Percentiles rank a stretch among this genome's conserved stretches.
phyloP scores from a whole-genome alignment of 2,113 vertebrate genomes.

The Gopherus flavomarginatus region DNA sequence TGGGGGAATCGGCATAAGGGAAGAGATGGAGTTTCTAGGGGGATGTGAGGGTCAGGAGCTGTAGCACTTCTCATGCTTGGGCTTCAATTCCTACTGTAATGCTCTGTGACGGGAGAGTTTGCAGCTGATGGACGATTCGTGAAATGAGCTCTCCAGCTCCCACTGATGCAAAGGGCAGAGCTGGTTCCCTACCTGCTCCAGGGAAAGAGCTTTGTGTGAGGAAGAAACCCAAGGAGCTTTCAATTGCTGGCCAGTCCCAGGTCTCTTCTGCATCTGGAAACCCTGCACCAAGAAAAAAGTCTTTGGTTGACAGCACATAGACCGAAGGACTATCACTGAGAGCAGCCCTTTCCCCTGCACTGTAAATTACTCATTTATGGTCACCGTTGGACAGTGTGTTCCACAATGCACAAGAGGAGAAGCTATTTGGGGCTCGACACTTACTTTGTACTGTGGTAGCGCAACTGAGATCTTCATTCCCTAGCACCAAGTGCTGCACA shows the following conservation, averaged over 20 bases:
- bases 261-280: not conserved
- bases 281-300: not conserved
- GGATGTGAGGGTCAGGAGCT: too few relatives aligned
- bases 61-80: too few relatives aligned
- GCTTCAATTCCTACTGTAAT: not conserved
- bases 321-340: not conserved
- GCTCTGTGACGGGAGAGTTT: not conserved
- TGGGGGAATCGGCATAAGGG: not conserved
- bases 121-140: not conserved
- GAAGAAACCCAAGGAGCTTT: not conserved
- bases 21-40: not conserved
- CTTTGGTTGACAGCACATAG: not conserved
- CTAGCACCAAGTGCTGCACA: not conserved
- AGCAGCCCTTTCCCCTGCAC: not conserved
- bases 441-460: not conserved
- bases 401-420: too few relatives aligned
- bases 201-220: not conserved
- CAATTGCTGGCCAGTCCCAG: not conserved
- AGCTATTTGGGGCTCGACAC: too few relatives aligned
- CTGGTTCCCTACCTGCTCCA: not conserved
- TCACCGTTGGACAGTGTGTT: too few relatives aligned
- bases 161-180: not conserved
- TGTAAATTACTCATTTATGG: too few relatives aligned
- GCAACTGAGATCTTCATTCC: rapidly evolving
- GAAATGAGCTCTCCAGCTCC: not conserved